phyloP scores from a whole-genome alignment of 2,888 invertebrate species.

The Sceliomorpha sp. region DNA sequence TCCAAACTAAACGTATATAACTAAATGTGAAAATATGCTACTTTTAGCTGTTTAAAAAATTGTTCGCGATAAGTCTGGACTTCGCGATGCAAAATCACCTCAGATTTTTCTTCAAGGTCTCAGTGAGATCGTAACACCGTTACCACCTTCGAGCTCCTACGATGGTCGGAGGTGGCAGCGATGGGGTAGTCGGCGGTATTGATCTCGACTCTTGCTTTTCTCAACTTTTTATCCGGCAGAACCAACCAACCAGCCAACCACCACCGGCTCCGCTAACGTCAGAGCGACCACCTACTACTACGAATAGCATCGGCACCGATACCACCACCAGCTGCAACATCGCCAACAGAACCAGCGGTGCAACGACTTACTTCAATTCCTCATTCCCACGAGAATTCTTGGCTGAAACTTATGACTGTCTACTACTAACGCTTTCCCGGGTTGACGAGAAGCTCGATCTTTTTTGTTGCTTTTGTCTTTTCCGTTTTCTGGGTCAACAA shows the following conservation, averaged over 20 bases:
- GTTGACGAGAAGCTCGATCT: constrained; percentile 35
- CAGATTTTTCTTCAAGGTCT: constrained; percentile 53
- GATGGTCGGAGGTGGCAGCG: constrained; percentile 54
- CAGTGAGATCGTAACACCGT: constrained; percentile 43
- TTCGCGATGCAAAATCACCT: constrained; percentile 19
- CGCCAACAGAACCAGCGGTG: constrained; percentile 59
- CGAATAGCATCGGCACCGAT: constrained; percentile 54
- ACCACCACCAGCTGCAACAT: constrained; percentile 55
- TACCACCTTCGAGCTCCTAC: constrained; percentile 53
- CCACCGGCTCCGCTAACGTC: constrained; percentile 62
- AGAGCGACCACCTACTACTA: constrained; percentile 61
- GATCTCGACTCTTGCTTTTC: constrained; percentile 80
- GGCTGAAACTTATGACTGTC: constrained; percentile 75
- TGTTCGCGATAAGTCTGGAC: constrained; percentile 8
- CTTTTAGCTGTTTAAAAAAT: constrained; percentile 12
- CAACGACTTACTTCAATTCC: constrained; percentile 75
- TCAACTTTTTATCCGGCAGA: constrained; percentile 79
- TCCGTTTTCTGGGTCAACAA: constrained; percentile 26
- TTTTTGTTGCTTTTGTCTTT: constrained; percentile 8
- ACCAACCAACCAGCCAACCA: constrained; percentile 69
- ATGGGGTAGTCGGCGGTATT: constrained; percentile 75
- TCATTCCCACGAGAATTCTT: constrained; percentile 77
- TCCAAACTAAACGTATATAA: too few relatives aligned
- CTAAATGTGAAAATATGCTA: too few relatives aligned
- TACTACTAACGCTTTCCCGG: constrained; percentile 41